These are phyloP conservation scores for Nemopilema nomurai DNA, from an alignment of 30 jellyfish, hydroid and myxozoan species.

Conservation along the genomic window DNA sequence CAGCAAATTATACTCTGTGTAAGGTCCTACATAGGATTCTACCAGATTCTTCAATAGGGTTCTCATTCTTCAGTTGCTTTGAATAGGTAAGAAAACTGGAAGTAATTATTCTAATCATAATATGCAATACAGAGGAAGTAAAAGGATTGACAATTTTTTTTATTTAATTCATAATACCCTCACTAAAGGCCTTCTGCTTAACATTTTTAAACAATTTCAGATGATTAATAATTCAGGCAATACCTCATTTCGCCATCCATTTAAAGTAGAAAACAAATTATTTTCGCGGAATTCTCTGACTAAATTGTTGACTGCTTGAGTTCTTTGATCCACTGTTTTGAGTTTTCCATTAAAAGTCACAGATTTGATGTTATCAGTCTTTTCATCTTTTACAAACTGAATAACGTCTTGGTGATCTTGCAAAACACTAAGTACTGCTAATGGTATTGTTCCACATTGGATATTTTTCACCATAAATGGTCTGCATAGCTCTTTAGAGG, in stretches of 20 bases:
- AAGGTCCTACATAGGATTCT: too few species aligned
- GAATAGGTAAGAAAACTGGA: too few species aligned
- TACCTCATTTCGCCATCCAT: conserved; percentile 91
- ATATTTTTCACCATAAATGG: conserved; percentile 64
- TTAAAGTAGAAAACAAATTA: conserved; percentile 54
- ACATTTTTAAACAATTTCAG: too few species aligned
- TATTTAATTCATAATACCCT: too few species aligned
- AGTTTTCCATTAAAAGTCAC: conserved; percentile 52
- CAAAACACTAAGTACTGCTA: conserved; percentile 57
- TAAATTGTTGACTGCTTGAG: conserved; percentile 52
- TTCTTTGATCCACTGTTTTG: conserved; percentile 48
- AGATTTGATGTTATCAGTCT: conserved; percentile 55
- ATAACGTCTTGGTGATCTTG: conserved; percentile 53
- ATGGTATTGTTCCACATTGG: conserved; percentile 74
- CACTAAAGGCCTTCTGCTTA: too few species aligned
- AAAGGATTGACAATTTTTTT: too few species aligned
- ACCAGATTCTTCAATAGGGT: too few species aligned
- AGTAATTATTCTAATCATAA: too few species aligned
- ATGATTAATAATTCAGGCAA: neutral
- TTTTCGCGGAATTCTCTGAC: conserved; percentile 61
- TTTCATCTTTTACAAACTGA: conserved; percentile 61
- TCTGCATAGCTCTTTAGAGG: conserved; percentile 67
- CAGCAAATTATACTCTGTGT: too few species aligned
- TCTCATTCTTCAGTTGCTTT: too few species aligned
- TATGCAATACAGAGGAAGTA: too few species aligned